A percentile compares a stretch with the other conserved stretches of the same genome.
phyloP scores from a whole-genome alignment of 2,888 invertebrate species.

The Pyrrhosoma nymphula region DNA sequence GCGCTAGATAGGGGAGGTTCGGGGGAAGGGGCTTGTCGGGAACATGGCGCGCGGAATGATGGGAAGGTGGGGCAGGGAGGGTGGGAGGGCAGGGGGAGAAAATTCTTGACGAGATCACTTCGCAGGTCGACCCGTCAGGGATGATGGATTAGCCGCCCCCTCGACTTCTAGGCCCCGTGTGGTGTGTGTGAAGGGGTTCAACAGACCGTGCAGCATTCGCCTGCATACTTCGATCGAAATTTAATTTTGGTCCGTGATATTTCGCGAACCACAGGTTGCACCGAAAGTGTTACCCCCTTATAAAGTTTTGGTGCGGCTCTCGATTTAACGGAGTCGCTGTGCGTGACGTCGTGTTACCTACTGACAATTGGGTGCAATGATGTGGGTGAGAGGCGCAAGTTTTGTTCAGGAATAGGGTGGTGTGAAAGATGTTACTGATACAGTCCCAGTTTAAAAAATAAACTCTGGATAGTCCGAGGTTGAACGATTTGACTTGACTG shows the following conservation, averaged over 20 bases:
- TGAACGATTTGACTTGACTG: too few species aligned
- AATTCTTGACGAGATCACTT: constrained; percentile 1
- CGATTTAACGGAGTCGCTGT: background rate
- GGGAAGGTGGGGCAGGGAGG: background rate
- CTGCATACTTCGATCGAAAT: constrained; percentile 18
- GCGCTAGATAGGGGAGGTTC: background rate
- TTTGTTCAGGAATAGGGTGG: too few species aligned
- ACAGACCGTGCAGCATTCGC: background rate
- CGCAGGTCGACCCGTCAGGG: background rate
- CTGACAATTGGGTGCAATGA: background rate
- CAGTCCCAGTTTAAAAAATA: too few species aligned
- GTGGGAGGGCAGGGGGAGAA: background rate
- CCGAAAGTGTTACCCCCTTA: background rate
- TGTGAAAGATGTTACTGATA: too few species aligned
- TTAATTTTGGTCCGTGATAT: constrained; percentile 1
- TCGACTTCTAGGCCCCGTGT: background rate
- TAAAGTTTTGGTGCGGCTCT: background rate
- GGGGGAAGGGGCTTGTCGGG: background rate
- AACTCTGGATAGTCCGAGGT: too few species aligned
- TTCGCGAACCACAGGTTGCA: constrained; percentile 3
- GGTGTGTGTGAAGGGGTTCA: background rate
- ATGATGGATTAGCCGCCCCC: background rate
- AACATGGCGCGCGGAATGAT: background rate
- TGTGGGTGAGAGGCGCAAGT: too few species aligned
- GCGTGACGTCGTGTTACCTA: background rate